Conservation (phyloP, 2,888 invertebrate genomes). For the Cheiracanthium punctorium region DNA sequence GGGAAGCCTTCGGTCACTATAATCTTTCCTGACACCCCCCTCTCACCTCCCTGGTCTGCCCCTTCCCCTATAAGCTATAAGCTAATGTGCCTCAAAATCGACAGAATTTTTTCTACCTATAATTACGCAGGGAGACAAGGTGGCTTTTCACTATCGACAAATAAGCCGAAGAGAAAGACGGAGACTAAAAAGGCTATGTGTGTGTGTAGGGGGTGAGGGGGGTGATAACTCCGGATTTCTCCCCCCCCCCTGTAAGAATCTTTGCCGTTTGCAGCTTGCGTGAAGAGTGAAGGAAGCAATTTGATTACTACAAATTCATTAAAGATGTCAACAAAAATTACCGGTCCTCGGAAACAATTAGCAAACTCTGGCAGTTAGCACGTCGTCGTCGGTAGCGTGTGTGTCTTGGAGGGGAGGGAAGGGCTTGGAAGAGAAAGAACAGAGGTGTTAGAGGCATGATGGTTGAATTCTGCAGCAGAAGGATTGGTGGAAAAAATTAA, state of each 20-base stretch:
- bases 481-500: too few species aligned
- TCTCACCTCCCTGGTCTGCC: neutral
- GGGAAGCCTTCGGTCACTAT: conserved; percentile 27
- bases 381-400: neutral
- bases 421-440: neutral
- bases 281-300: conserved; percentile 58
- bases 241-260: neutral
- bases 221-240: neutral
- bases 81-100: conserved; percentile 34
- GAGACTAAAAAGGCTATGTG: neutral
- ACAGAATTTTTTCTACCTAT: conserved; percentile 33
- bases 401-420: neutral
- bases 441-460: too few species aligned
- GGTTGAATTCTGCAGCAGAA: too few species aligned
- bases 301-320: conserved; percentile 70
- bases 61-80: conserved; percentile 1
- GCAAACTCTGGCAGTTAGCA: conserved; percentile 51
- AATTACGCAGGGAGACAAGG: conserved; percentile 39
- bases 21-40: conserved; percentile 23
- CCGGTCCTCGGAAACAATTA: conserved; percentile 52
- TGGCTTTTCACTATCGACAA: conserved; percentile 55
- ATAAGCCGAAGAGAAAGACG: conserved; percentile 35
- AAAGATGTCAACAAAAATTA: conserved; percentile 70
- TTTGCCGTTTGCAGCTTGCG: neutral
- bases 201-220: neutral